phyloP scores from a whole-genome alignment of 1,140 invertebrate genomes.

The Drosophila nigromelanica region DNA sequence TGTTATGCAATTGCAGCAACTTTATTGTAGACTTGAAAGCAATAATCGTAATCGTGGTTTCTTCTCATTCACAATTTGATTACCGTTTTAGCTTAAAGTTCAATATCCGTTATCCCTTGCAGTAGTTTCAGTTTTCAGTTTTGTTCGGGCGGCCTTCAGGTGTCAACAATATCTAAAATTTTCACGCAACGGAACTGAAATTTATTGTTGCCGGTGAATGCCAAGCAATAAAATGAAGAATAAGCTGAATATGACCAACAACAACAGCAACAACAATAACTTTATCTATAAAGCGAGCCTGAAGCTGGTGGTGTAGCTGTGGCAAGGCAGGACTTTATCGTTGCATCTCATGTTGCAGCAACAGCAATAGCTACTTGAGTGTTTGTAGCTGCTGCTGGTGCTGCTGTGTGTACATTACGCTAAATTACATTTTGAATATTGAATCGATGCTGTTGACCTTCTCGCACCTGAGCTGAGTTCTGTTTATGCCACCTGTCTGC shows the following conservation, averaged over 20 bases:
- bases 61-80: constrained; percentile 14
- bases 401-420: constrained; percentile 72
- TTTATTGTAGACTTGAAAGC: not conserved
- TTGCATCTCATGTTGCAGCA: constrained; percentile 62
- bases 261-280: constrained; percentile 4
- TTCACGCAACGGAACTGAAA: constrained; percentile 56
- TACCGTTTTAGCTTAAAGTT: constrained; percentile 57
- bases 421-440: constrained; percentile 83
- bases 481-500: not conserved
- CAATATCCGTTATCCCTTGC: constrained; percentile 47
- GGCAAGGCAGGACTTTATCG: constrained; percentile 58
- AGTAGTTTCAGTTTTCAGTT: not conserved
- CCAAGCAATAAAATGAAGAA: not conserved
- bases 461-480: constrained; percentile 21
- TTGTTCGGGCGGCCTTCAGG: constrained; percentile 57
- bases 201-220: constrained; percentile 50
- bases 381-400: constrained; percentile 5
- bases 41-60: not conserved
- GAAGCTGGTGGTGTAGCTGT: constrained; percentile 46
- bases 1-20: not conserved
- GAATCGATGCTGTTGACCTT: constrained; percentile 63
- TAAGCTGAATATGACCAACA: not conserved
- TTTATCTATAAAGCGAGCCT: not conserved
- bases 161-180: constrained; percentile 71
- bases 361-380: constrained; percentile 1